Evolutionary conservation across 2,113 vertebrate genomes (phyloP).

Genomic region (Podarcis cretensis): DNA sequence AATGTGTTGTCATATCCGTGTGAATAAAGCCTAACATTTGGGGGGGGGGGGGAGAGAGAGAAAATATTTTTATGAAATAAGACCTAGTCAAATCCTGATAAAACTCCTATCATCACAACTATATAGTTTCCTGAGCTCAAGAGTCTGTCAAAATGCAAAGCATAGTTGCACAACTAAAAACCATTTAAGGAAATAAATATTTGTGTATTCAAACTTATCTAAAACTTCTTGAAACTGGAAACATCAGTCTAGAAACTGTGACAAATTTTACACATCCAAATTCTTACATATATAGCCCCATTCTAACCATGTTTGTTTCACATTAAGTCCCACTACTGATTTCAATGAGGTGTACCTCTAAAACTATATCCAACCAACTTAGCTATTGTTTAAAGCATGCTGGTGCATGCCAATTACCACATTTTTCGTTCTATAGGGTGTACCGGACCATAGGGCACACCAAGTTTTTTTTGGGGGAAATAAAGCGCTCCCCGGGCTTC

Average conservation of each 20-base stretch:
- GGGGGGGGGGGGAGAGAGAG: slow-evolving; percentile 31
- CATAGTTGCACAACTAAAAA: not conserved
- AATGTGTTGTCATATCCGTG: slow-evolving; percentile 90
- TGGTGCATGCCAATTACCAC: too few relatives aligned
- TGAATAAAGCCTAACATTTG: slow-evolving; percentile 84
- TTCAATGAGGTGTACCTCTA: not conserved
- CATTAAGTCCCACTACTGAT: not conserved
- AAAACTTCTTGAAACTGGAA: not conserved
- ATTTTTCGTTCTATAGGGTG: too few relatives aligned
- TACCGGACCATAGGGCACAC: too few relatives aligned
- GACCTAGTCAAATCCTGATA: not conserved
- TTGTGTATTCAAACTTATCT: not conserved
- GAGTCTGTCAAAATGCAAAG: slow-evolving; percentile 16
- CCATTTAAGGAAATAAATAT: not conserved
- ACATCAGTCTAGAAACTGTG: not conserved
- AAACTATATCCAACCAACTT: not conserved
- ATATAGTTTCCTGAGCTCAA: not conserved
- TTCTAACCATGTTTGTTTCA: not conserved
- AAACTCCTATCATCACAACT: not conserved
- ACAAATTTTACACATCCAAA: not conserved
- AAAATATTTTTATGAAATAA: not conserved
- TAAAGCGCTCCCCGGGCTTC: too few relatives aligned
- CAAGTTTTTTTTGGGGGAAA: too few relatives aligned
- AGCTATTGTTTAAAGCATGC: too few relatives aligned
- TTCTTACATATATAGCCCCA: not conserved